Evolutionary conservation across 1,140 invertebrate genomes (phyloP).

Genomic region (Periplaneta americana): DNA sequence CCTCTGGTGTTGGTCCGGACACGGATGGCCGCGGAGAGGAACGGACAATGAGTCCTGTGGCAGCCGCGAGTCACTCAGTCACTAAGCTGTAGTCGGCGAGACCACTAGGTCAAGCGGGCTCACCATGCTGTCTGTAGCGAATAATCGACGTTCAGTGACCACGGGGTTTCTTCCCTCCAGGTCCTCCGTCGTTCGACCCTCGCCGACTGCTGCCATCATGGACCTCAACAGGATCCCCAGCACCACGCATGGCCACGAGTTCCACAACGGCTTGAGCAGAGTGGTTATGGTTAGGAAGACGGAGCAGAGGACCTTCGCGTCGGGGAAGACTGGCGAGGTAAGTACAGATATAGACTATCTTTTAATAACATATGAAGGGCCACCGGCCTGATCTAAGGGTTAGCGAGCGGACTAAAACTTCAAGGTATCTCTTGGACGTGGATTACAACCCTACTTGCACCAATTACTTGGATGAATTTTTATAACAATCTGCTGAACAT

Average conservation of each 20-base stretch:
- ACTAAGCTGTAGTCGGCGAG: background rate
- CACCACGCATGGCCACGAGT: constrained; percentile 48
- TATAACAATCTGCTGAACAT: too few relatives aligned
- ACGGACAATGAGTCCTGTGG: background rate
- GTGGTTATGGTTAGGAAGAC: constrained; percentile 59
- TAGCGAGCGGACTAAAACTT: too few relatives aligned
- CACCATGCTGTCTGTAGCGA: background rate
- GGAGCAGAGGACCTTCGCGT: constrained; percentile 49
- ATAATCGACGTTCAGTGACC: background rate
- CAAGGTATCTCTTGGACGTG: too few relatives aligned
- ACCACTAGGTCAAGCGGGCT: background rate
- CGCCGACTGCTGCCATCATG: constrained; percentile 4
- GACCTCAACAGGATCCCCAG: constrained; percentile 16
- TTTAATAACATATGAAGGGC: too few relatives aligned
- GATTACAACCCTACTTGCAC: too few relatives aligned
- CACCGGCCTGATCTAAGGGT: too few relatives aligned
- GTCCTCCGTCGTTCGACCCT: background rate
- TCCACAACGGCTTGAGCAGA: constrained; percentile 45
- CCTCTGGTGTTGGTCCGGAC: background rate
- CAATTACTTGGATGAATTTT: too few relatives aligned
- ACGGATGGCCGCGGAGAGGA: background rate
- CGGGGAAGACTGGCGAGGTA: constrained; percentile 34
- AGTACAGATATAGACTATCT: too few relatives aligned
- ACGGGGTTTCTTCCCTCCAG: background rate
- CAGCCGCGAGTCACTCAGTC: background rate